Evolutionary conservation across 2,113 vertebrate genomes (phyloP).

Genomic region (Ctenodactylus gundi): DNA sequence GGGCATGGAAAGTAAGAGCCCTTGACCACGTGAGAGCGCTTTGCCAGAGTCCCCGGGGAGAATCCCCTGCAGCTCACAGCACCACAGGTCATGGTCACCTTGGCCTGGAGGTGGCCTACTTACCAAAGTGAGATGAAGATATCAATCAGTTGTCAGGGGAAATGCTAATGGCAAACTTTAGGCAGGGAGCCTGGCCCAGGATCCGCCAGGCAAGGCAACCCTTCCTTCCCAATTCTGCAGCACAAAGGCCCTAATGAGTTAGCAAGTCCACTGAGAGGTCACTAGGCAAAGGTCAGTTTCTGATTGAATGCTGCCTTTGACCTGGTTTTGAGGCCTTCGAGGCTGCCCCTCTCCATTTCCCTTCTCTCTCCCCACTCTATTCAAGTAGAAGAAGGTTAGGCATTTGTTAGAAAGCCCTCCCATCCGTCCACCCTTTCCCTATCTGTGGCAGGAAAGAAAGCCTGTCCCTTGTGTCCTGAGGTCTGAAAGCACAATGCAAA

Average conservation of each 20-base stretch:
- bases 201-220: conserved; percentile 49
- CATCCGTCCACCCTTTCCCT: background rate
- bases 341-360: conserved; percentile 16
- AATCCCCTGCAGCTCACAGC: background rate
- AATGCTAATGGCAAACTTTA: conserved; percentile 61
- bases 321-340: conserved; percentile 57
- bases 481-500: background rate
- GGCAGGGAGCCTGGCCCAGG: conserved; percentile 17
- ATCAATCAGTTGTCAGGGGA: conserved; percentile 66
- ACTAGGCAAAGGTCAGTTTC: conserved; percentile 78
- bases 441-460: conserved; percentile 39
- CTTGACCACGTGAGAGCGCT: conserved; percentile 12
- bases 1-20: background rate
- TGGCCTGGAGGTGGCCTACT: conserved; percentile 70
- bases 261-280: conserved; percentile 79
- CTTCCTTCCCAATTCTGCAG: conserved; percentile 59
- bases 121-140: conserved; percentile 70
- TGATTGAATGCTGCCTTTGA: conserved; percentile 67
- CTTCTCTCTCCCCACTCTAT: background rate
- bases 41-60: conserved; percentile 17
- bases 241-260: conserved; percentile 77
- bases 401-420: conserved; percentile 56
- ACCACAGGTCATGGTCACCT: conserved; percentile 62
- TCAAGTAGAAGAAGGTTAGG: conserved; percentile 14
- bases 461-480: background rate